Evolutionary conservation across 1,140 invertebrate species (phyloP), one percentile per base, ranked within the genome.

Genomic region (Drosophila leontia): DNA sequence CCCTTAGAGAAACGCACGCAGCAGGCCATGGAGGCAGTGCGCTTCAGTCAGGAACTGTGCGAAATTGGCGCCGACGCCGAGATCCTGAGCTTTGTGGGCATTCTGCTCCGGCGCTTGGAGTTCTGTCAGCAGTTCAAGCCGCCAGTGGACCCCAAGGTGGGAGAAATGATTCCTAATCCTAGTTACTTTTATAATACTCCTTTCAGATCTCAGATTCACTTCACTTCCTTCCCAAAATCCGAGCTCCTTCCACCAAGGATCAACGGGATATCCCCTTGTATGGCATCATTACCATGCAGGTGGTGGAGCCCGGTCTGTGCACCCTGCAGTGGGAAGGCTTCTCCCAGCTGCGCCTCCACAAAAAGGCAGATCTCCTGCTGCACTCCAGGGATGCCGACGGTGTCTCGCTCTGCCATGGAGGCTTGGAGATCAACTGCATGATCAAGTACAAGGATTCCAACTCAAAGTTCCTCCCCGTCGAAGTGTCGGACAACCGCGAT

Each of bases 31-130:
- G 94, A 94, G 75, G 94, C 94, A 4, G 93, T 95, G 50, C 91
- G 93, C 2, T 94, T 96, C n/a, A 91, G 94, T 26, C 94, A 95
- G 60, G 94, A 95, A 67, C 85, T 95, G 17, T 92, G 96, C 11
- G 93, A 94, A 0, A 94, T 95, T 75, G 96, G 95, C 5, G 95
- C 95, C 2, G 95, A 96, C 77, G 94, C 95, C 35, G 95, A 96
- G 92, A 93, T 96, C 44, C 91, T 97, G 0, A 95, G 94, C 29
- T 94, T 96, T 67, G 94, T 94, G 60, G 94, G 93, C 26, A 94
- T 95, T 3, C 94, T 96, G 7, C 82, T 96, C 0, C 94, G 94
- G 19, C 94, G 95, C 62, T 93, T 96, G 48, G 95, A 96, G 82
- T 92, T 91, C 55, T 94, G 94, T 62, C 94, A 94, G 35, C 94